Evolutionary conservation across 2,888 invertebrate genomes (phyloP), one percentile per base, ranked within the genome.

Genomic region (Hyles lineata): DNA sequence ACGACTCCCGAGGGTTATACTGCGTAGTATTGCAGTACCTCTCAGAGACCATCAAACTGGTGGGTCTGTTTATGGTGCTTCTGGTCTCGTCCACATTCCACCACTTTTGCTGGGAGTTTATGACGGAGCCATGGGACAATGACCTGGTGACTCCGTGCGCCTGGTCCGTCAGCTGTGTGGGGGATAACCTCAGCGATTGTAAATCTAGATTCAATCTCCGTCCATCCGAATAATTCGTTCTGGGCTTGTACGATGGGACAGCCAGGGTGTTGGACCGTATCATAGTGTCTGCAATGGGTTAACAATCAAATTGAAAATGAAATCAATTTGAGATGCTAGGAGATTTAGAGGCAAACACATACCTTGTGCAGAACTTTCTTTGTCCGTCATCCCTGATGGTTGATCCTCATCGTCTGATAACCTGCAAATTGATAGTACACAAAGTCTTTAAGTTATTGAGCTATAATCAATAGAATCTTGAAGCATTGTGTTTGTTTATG

Each of bases 41-140:
- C 78, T 96, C 96, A 0, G 95, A 92, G n/a, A 96, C 95, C 85
- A 96, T 92, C 23, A 96, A 85, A 84, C 96, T 96, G 0, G 96
- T 96, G 2, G 96, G 96, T 78, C 96, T 89, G 74, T 93, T 95
- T n/a, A 95, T 92, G 0, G 92, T 90, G 5, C 90, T 88, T 70
- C 89, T 84, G 25, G 86, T 89, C 74, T 95, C 93, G n/a, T 95
- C 94, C 1, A 95, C 85, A 35, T 95, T 91, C 91, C 95, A 95
- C 90, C 93, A 94, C 77, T 91, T 90, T 7, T 90, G 90, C 73
- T 93, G 95, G 43, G 92, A 91, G 77, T 92, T 96, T 21, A 96
- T 95, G 0, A 96, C 96, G 2, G 96, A 96, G 3, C 96, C 96
- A 80, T 96, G 96, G 0, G 96, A 96, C 5, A 96, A 85, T 5